Evolutionary conservation across 2,888 invertebrate species (phyloP), one percentile per base, ranked within the genome.

Genomic region (Laothoe populi): DNA sequence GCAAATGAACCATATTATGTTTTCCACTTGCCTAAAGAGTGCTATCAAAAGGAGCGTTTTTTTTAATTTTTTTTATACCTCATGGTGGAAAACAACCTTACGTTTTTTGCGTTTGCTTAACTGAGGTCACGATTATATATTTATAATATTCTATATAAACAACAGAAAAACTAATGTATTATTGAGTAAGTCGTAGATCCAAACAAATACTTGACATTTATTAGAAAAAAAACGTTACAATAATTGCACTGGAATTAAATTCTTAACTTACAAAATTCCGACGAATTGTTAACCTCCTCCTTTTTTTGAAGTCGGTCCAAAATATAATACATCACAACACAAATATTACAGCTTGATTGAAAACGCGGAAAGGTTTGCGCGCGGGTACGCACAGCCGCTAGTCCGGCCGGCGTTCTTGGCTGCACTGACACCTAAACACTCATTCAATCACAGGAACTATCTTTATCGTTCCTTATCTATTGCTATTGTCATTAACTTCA

Each of bases 391-490:
- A 11, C 42, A 24, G 16, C 19, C 60, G 53, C 13, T 31, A 21
- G 40, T 16, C 42, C 19, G 13, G 23, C 21, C 35, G 48, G 16
- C 60, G 60, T 3, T 49, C 60, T 26, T n/a, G 13, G 19, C 53
- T 26, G 11, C 40, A 61, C 60, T 61, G 60, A 61, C 60, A 42
- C 19, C 23, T 24, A 49, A 49, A 26, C 4, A 49, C n/a, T 45
- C 10, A 26, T 23, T 46, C 46, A 61, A 26, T 42, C 53, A 53
- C 60, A 42, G 16, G 23, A 19, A 63, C 64, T 60, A 64, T 67
- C 63, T 63, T 66, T 67, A 67, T 67, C 64, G 62, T 60, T 40
- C 49, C 57, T 60, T 59, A 57, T 42, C 59, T 31, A 62, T 62
- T 60, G 31, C 31, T 57, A 44, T 60, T 59, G 62, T 62, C 48